These are phyloP conservation scores for Chloroceryle amazona DNA, from an alignment of 2,797 vertebrate genomes.

Conservation along the genomic window DNA sequence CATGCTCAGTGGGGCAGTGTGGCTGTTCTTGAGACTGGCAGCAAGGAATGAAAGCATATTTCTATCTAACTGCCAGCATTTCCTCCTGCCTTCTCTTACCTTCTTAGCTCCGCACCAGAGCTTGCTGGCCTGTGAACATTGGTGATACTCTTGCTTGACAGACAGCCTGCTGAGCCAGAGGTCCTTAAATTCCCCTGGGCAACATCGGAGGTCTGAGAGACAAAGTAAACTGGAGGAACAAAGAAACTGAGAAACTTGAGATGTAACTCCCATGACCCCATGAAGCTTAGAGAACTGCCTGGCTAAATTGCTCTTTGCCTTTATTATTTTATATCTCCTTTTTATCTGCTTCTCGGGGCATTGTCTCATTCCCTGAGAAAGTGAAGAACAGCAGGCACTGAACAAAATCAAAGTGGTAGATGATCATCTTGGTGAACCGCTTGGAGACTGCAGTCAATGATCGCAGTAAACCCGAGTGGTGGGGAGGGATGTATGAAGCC, in stretches of 20 bases:
- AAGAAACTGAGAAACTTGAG: neutral
- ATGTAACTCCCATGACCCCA: neutral
- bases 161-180: accelerated
- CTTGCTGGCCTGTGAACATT: neutral
- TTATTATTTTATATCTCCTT: slow-evolving; percentile 13
- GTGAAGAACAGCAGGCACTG: neutral
- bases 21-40: neutral
- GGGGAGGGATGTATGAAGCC: neutral
- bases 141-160: neutral
- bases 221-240: neutral
- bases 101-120: neutral
- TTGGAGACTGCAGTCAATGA: neutral
- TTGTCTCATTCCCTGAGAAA: slow-evolving; percentile 4
- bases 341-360: neutral
- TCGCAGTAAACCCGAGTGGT: neutral
- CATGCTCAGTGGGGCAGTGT: neutral
- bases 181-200: neutral
- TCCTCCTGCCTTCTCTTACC: neutral
- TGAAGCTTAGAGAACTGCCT: neutral
- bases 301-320: slow-evolving; percentile 8
- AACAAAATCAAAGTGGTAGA: slow-evolving; percentile 7
- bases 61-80: neutral
- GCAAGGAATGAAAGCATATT: neutral
- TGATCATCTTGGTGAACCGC: neutral
- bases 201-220: neutral